phyloP scores from a whole-genome alignment of 2,888 invertebrate species.

The Allacma fusca region DNA sequence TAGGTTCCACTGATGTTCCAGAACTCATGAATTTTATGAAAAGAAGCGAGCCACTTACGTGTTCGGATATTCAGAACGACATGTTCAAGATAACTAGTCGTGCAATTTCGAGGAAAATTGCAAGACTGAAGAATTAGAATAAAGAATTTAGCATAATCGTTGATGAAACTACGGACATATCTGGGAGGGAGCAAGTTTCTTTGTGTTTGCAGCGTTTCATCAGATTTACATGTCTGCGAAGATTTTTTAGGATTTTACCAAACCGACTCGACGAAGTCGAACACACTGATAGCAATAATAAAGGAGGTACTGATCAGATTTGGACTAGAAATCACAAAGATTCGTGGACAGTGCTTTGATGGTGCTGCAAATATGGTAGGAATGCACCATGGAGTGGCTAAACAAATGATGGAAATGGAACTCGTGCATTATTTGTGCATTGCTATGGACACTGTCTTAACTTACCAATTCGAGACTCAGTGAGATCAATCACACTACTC shows the following conservation, averaged over 20 bases:
- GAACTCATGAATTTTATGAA: neutral
- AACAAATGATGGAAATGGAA: neutral
- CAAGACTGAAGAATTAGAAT: conserved; percentile 1
- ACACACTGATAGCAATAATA: neutral
- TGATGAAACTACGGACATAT: conserved; percentile 45
- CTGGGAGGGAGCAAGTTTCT: conserved; percentile 42
- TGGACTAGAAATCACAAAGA: neutral
- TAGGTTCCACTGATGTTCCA: conserved; percentile 34
- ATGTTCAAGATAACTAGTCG: conserved; percentile 25
- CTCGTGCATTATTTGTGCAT: neutral
- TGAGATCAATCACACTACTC: neutral
- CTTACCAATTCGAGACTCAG: neutral
- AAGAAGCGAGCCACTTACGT: neutral
- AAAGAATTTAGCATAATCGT: conserved; percentile 41
- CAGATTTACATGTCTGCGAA: neutral
- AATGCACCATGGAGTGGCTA: neutral
- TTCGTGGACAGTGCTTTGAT: neutral
- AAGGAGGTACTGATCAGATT: neutral
- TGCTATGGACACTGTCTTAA: neutral
- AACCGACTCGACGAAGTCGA: neutral
- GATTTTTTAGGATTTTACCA: conserved; percentile 3
- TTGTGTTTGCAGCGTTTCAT: conserved; percentile 29
- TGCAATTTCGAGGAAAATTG: neutral
- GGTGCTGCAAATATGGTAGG: neutral
- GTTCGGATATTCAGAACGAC: conserved; percentile 35